Evolutionary conservation across 2,113 vertebrate genomes (phyloP).

Genomic region (Lethenteron reissneri): DNA sequence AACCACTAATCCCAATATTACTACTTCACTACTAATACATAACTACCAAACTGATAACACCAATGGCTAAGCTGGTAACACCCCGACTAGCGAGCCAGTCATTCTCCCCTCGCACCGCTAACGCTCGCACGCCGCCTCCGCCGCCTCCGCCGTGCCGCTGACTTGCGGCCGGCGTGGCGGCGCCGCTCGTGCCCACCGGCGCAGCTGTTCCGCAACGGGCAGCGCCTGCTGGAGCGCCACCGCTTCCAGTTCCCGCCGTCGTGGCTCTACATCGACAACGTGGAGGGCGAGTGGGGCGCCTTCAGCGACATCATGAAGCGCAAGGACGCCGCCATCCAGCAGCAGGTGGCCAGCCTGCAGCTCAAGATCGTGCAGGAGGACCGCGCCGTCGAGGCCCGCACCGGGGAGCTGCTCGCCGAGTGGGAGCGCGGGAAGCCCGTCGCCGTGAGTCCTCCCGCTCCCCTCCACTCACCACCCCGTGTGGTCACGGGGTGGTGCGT

Average conservation of each 20-base stretch:
- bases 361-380: constrained; percentile 98
- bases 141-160: too few relatives aligned
- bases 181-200: too few relatives aligned
- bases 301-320: constrained; percentile 98
- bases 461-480: too few relatives aligned
- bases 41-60: too few relatives aligned
- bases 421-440: constrained; percentile 98
- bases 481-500: too few relatives aligned
- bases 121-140: too few relatives aligned
- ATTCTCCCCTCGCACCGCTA: too few relatives aligned
- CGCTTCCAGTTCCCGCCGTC: constrained; percentile 94
- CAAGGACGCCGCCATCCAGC: constrained; percentile 91
- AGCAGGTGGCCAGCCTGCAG: constrained; percentile 90
- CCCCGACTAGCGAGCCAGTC: too few relatives aligned
- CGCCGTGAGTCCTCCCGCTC: constrained; percentile 33
- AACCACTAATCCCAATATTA: too few relatives aligned
- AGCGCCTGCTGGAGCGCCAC: constrained; percentile 85
- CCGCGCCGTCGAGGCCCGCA: constrained; percentile 81
- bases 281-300: constrained; percentile 93
- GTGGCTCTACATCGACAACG: constrained; percentile 98
- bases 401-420: constrained; percentile 63
- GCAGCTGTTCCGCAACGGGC: constrained; percentile 86
- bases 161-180: too few relatives aligned
- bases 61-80: too few relatives aligned
- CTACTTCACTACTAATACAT: too few relatives aligned